Base-by-base conservation (phyloP, 2,113 vertebrate genomes). In the Bubo blakistoni region DNA sequence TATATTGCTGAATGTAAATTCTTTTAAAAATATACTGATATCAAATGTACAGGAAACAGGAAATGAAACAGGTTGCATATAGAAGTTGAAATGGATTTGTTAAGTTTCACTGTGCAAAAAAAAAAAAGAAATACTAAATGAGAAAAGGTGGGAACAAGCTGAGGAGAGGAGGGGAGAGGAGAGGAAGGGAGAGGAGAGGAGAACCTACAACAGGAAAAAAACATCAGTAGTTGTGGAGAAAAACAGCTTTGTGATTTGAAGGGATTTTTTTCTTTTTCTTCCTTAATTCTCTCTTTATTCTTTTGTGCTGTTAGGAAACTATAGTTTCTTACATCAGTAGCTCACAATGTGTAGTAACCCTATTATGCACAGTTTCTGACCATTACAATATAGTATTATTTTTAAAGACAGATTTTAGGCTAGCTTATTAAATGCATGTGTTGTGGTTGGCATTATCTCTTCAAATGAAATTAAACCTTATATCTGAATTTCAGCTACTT, bases 401-500 rank as follows among this genome's bases (percentile, higher is more conserved):
- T 91, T 84, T 61, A 76, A 90, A 83, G 55, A 29, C 30, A 61
- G 29, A 86, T 66, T 96, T 84, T 85, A 47, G 76, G 34, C 40
- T 51, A 72, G 30, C 3, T 86, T 95, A 86, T 70, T 94, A 78
- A 86, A 91, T 86, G n/a, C 49, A 32, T 57, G 40, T 77, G 62
- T 55, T 82, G 54, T 81, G 7, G 30, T 52, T 87, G 38, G 11
- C 54, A 66, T 88, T 82, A 70, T 84, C 44, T 58, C 66, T 94
- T 88, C 81, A 92, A 93, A 81, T 86, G 55, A 97, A 97, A 96
- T 93, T 81, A 94, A 96, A 88, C 34, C 16, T 59, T 79, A 20
- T 69, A 70, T 86, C 78, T 88, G 63, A 82, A 90, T 94, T 94
- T 93, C 74, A 86, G 47, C 59, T 72, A 42, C 52, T 90, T 69